Conservation (phyloP, 2,888 invertebrate genomes). For the Pocota personata region DNA sequence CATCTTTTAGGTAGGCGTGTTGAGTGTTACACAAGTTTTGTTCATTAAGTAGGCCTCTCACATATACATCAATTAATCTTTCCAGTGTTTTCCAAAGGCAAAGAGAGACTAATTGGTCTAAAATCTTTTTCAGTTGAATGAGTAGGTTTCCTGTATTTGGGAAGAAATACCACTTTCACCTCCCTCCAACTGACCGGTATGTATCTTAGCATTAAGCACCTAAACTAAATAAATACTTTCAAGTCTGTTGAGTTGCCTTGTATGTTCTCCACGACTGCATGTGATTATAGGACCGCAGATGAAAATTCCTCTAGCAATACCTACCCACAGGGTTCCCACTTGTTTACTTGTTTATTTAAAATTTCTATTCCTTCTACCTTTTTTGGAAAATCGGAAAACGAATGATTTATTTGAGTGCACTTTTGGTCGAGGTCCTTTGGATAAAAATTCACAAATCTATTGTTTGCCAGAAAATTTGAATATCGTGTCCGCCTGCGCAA, state of each 20-base stretch:
- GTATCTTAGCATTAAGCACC: too few relatives aligned
- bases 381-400: background rate
- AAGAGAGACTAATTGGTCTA: too few relatives aligned
- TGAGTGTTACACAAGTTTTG: too few relatives aligned
- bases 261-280: background rate
- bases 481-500: conserved; percentile 10
- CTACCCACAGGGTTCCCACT: conserved; percentile 28
- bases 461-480: conserved; percentile 33
- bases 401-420: conserved; percentile 20
- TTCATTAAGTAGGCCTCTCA: too few relatives aligned
- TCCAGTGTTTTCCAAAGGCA: too few relatives aligned
- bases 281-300: background rate
- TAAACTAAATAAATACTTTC: too few relatives aligned
- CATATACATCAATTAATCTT: too few relatives aligned
- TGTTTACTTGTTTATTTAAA: conserved; percentile 15
- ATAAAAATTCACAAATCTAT: background rate
- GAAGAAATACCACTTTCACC: too few relatives aligned
- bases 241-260: background rate
- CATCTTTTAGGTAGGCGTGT: too few relatives aligned
- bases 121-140: too few relatives aligned
- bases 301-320: background rate
- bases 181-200: too few relatives aligned
- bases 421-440: conserved; percentile 3
- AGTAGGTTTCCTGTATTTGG: too few relatives aligned
- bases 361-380: background rate